Evolutionary conservation across 2,797 vertebrate genomes (phyloP).

Genomic region (Discoglossus pictus): DNA sequence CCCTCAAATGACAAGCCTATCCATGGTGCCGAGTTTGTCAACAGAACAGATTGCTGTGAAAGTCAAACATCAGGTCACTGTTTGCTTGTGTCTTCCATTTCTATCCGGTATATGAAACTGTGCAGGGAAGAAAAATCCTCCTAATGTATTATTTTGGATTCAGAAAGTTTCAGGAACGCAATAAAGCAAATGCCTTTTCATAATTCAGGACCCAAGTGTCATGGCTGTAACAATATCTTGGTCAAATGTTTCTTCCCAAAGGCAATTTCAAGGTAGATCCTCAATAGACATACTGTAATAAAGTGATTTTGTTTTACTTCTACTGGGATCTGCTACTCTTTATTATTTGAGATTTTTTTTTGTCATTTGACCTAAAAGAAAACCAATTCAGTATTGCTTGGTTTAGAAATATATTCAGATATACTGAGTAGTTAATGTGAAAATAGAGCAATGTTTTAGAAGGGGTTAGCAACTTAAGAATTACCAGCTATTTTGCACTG

Average conservation of each 20-base stretch:
- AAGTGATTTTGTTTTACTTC: background rate
- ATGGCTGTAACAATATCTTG: slow-evolving; percentile 14
- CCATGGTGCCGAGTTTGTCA: background rate
- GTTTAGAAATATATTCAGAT: no score
- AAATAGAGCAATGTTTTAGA: no score
- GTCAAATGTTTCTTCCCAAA: slow-evolving; percentile 26
- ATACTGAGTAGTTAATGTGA: no score
- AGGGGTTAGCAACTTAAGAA: no score
- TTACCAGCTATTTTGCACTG: no score
- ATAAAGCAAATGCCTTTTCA: slow-evolving; percentile 5
- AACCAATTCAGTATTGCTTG: no score
- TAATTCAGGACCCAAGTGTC: slow-evolving; percentile 18
- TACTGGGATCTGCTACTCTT: no score
- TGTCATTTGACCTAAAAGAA: no score
- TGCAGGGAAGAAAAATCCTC: background rate
- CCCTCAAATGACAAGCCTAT: slow-evolving; percentile 13
- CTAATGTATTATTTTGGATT: slow-evolving; percentile 1
- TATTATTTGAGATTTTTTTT: no score
- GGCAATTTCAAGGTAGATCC: slow-evolving; percentile 3
- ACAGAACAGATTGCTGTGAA: slow-evolving; percentile 13
- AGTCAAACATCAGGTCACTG: slow-evolving; percentile 10
- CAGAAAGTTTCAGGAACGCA: background rate
- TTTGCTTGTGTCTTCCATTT: background rate
- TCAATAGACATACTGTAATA: slow-evolving; percentile 9
- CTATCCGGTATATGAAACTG: background rate